Evolutionary conservation across 2,888 invertebrate species (phyloP).

Genomic region (Apocheima hispidaria): DNA sequence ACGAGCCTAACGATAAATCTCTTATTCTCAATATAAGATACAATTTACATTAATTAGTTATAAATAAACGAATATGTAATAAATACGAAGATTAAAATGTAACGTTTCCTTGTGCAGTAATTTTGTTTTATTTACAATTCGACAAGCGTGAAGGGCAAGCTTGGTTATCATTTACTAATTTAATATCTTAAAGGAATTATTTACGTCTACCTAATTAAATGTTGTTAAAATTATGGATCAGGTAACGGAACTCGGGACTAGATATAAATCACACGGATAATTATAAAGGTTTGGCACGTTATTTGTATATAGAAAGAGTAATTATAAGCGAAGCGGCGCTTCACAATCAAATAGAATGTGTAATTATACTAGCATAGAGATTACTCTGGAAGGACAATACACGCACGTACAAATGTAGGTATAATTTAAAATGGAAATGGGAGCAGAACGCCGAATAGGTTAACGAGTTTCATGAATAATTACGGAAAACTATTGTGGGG

Average conservation of each 20-base stretch:
- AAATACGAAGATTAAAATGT: conserved; percentile 64
- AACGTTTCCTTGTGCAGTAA: conserved; percentile 68
- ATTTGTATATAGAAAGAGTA: conserved; percentile 54
- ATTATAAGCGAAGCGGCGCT: conserved; percentile 63
- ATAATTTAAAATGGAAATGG: conserved; percentile 65
- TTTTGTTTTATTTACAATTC: conserved; percentile 74
- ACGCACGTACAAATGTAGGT: conserved; percentile 52
- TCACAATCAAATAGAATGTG: conserved; percentile 58
- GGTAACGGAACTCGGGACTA: conserved; percentile 44
- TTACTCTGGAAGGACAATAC: conserved; percentile 59
- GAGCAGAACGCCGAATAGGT: conserved; percentile 55
- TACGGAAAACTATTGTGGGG: conserved; percentile 60
- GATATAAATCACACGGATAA: conserved; percentile 38
- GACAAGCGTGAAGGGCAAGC: conserved; percentile 82
- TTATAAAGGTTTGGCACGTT: conserved; percentile 70
- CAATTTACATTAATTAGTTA: conserved; percentile 66
- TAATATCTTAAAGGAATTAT: conserved; percentile 36
- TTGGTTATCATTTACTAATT: conserved; percentile 55
- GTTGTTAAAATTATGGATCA: conserved; percentile 43
- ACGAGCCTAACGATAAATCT: conserved; percentile 69
- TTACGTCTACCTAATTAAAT: conserved; percentile 47
- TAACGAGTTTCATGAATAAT: conserved; percentile 63
- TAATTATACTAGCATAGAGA: conserved; percentile 53
- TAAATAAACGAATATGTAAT: conserved; percentile 62
- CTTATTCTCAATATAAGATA: conserved; percentile 80